phyloP scores from a whole-genome alignment of 2,113 vertebrate species.

The Accipiter virgatus region DNA sequence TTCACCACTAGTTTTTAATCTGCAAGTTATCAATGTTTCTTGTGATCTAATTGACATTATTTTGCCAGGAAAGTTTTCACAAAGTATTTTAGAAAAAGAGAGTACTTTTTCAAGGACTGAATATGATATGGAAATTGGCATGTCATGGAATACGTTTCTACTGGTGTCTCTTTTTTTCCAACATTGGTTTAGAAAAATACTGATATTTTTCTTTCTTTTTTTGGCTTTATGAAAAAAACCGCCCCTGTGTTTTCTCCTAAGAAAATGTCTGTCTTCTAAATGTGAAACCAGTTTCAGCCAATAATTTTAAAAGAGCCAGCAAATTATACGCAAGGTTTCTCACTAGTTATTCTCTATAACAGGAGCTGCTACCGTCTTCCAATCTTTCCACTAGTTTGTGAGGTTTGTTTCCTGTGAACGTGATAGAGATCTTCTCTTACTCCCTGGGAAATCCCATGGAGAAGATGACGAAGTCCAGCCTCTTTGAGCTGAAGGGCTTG shows the following conservation, averaged over 20 bases:
- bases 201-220: background rate
- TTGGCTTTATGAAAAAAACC: background rate
- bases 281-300: background rate
- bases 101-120: background rate
- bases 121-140: background rate
- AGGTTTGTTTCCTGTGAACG: background rate
- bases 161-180: background rate
- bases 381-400: background rate
- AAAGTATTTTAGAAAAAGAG: background rate
- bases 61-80: conserved; percentile 12
- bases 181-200: background rate
- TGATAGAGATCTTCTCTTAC: background rate
- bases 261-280: background rate
- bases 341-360: background rate
- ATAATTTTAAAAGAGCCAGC: background rate
- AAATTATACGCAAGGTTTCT: background rate
- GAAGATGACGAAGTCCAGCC: background rate
- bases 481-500: background rate
- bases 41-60: background rate
- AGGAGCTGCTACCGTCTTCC: background rate
- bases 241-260: background rate
- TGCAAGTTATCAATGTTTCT: background rate
- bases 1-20: background rate
- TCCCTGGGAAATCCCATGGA: background rate
- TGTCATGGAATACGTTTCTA: background rate